phyloP scores from a whole-genome alignment of 2,888 invertebrate species.

The Schrankia costaestrigalis region DNA sequence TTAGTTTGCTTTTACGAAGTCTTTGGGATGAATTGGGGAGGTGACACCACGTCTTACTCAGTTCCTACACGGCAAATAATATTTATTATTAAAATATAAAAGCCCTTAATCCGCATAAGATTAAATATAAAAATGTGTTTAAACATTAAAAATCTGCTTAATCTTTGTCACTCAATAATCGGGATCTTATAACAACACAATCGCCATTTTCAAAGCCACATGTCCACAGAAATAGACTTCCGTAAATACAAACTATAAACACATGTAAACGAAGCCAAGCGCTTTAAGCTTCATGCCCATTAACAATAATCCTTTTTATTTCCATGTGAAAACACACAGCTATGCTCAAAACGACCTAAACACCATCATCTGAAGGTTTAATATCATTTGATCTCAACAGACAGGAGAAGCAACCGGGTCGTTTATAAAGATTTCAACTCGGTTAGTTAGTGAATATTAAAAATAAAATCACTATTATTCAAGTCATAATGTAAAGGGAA shows the following conservation, averaged over 20 bases:
- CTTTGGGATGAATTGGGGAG: too few relatives aligned
- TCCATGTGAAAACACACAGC: conserved; percentile 31
- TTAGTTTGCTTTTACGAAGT: too few relatives aligned
- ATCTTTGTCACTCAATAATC: too few relatives aligned
- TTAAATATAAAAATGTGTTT: too few relatives aligned
- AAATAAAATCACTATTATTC: conserved; percentile 57
- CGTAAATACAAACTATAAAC: conserved; percentile 52
- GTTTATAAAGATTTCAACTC: conserved; percentile 60
- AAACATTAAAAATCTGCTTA: too few relatives aligned
- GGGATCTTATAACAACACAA: background rate
- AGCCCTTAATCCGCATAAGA: too few relatives aligned
- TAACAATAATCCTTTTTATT: conserved; percentile 70
- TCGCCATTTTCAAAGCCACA: conserved; percentile 25
- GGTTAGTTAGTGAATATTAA: conserved; percentile 50
- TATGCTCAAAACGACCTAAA: conserved; percentile 27
- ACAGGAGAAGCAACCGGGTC: conserved; percentile 34
- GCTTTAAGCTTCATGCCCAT: conserved; percentile 52
- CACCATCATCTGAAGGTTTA: conserved; percentile 36
- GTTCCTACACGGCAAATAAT: too few relatives aligned
- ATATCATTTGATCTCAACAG: conserved; percentile 21
- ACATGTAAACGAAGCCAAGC: conserved; percentile 52
- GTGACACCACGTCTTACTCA: too few relatives aligned
- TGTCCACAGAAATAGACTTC: conserved; percentile 42
- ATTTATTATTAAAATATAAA: too few relatives aligned
- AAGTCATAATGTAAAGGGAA: conserved; percentile 40